Evolutionary conservation across 2,113 vertebrate species (phyloP).

Genomic region (Erpornis zantholeuca): DNA sequence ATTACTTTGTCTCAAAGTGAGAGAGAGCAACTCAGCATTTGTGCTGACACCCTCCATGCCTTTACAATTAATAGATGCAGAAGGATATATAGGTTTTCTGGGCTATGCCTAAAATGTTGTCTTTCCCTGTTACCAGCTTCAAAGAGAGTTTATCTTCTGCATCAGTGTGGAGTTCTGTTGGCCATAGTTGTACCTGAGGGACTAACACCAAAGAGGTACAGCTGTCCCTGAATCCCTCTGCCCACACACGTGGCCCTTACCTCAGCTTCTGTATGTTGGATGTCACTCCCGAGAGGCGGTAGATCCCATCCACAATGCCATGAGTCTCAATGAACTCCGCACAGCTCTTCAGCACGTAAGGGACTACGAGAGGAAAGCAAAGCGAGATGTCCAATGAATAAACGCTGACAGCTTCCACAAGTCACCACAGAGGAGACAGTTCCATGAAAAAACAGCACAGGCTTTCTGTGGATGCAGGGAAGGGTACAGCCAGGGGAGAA

Average conservation of each 20-base stretch:
- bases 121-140: background rate
- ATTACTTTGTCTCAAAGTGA: background rate
- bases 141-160: background rate
- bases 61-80: background rate
- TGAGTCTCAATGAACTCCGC: slow-evolving; percentile 96
- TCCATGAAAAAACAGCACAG: background rate
- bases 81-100: fast-evolving
- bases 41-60: background rate
- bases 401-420: background rate
- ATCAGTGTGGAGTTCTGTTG: background rate
- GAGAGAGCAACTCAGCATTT: background rate
- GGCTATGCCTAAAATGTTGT: background rate
- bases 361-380: slow-evolving; percentile 77
- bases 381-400: background rate
- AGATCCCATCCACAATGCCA: slow-evolving; percentile 96
- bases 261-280: slow-evolving; percentile 97
- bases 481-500: background rate
- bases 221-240: background rate
- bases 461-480: background rate
- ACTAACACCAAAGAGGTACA: background rate
- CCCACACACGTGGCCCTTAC: slow-evolving; percentile 47
- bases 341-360: slow-evolving; percentile 92
- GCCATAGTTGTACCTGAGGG: background rate
- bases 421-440: background rate
- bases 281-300: slow-evolving; percentile 95